These are phyloP conservation scores for Ichneumoninae sp. DNA, from an alignment of 2,888 invertebrate genomes.

Conservation along the genomic window DNA sequence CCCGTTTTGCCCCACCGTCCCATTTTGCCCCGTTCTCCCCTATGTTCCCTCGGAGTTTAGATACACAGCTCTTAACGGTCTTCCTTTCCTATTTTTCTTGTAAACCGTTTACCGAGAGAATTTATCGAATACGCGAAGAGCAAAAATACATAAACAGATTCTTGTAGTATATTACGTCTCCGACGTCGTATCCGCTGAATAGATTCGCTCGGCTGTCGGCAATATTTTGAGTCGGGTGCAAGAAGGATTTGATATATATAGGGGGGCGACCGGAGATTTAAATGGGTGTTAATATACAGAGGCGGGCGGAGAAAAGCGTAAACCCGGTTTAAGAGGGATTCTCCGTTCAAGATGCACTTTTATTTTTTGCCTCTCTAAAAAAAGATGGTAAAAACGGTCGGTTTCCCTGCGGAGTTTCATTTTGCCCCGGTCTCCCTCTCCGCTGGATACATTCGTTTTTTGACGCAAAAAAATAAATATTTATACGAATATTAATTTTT, in stretches of 20 bases:
- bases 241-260: neutral
- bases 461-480: neutral
- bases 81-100: conserved; percentile 37
- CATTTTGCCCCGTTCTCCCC: too few species aligned
- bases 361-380: too few species aligned
- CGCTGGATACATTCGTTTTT: too few species aligned
- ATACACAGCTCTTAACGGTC: conserved; percentile 31
- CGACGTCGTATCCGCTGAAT: neutral
- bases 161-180: neutral
- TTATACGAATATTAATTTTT: neutral
- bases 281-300: neutral
- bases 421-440: too few species aligned
- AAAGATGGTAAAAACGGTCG: too few species aligned
- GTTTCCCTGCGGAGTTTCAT: too few species aligned
- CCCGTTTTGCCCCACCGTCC: too few species aligned
- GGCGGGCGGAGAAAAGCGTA: too few species aligned
- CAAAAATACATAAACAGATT: conserved; percentile 21
- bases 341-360: too few species aligned
- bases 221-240: neutral
- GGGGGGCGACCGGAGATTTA: neutral
- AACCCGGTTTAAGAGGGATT: too few species aligned
- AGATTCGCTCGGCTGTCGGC: neutral
- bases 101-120: conserved; percentile 51
- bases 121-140: conserved; percentile 56
- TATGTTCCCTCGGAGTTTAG: too few species aligned